Evolutionary conservation across 2,113 vertebrate species (phyloP).

Genomic region (Anser cygnoides): DNA sequence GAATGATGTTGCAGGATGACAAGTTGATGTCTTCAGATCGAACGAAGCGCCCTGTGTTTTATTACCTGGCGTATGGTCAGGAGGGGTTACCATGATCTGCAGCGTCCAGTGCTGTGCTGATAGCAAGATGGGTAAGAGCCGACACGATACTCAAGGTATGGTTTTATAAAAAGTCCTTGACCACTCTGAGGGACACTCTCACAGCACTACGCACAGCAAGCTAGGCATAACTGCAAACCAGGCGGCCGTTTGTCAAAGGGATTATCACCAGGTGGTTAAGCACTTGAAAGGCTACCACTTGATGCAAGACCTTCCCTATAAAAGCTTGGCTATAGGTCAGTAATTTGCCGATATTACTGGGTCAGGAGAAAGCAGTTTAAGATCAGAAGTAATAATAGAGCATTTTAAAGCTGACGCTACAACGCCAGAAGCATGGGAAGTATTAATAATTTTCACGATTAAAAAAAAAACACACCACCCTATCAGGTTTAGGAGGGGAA

Average conservation of each 20-base stretch:
- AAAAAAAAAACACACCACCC: constrained; percentile 3
- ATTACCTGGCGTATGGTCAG: constrained; percentile 48
- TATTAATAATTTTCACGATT: constrained; percentile 70
- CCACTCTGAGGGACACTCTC: constrained; percentile 55
- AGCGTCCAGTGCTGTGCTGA: constrained; percentile 20
- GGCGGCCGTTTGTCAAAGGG: constrained; percentile 73
- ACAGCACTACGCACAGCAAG: constrained; percentile 54
- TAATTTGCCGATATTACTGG: constrained; percentile 77
- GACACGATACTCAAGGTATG: constrained; percentile 52
- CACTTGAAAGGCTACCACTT: constrained; percentile 76
- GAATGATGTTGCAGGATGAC: constrained; percentile 58
- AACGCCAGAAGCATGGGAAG: constrained; percentile 49
- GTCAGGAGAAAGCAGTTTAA: constrained; percentile 72
- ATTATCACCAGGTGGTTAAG: constrained; percentile 76
- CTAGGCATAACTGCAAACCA: constrained; percentile 70
- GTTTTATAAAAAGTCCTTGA: constrained; percentile 61
- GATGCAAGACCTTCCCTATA: constrained; percentile 78
- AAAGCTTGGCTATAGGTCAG: constrained; percentile 75
- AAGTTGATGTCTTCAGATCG: constrained; percentile 59
- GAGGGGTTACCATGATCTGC: background rate
- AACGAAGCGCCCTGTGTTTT: constrained; percentile 51
- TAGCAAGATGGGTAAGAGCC: constrained; percentile 53
- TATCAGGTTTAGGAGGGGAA: background rate
- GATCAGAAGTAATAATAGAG: constrained; percentile 71
- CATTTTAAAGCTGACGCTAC: constrained; percentile 62